These are phyloP conservation scores for Trematomus bernacchii DNA, from an alignment of 2,797 vertebrate species.

Conservation along the genomic window DNA sequence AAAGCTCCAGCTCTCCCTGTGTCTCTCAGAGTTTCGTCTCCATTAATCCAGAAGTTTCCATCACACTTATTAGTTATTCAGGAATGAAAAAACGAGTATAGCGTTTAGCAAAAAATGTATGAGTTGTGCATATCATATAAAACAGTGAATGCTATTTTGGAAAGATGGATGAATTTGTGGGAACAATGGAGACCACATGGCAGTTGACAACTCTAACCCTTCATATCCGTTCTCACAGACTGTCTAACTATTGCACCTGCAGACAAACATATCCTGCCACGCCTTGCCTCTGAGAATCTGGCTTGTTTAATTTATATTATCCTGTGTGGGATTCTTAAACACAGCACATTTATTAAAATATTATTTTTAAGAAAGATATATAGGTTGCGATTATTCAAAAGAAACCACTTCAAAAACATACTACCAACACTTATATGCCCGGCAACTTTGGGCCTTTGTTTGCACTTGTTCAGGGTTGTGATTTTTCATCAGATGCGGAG, in stretches of 20 bases:
- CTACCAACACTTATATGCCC: background rate
- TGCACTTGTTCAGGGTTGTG: background rate
- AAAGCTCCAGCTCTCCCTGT: too few relatives aligned
- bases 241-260: background rate
- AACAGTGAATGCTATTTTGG: background rate
- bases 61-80: too few relatives aligned
- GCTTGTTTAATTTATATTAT: background rate
- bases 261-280: background rate
- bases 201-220: background rate
- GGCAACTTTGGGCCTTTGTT: background rate
- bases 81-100: background rate
- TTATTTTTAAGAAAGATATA: background rate
- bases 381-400: background rate
- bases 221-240: background rate
- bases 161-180: background rate
- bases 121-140: background rate
- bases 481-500: constrained; percentile 33
- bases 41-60: too few relatives aligned
- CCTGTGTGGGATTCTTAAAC: background rate
- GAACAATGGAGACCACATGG: background rate
- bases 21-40: too few relatives aligned
- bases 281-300: background rate
- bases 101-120: background rate
- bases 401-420: background rate
- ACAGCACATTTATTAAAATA: background rate